A percentile compares a stretch with the other conserved stretches of the same genome.
Conservation (phyloP, 64 coral and sea anemone genomes). For the Actinia equina region DNA sequence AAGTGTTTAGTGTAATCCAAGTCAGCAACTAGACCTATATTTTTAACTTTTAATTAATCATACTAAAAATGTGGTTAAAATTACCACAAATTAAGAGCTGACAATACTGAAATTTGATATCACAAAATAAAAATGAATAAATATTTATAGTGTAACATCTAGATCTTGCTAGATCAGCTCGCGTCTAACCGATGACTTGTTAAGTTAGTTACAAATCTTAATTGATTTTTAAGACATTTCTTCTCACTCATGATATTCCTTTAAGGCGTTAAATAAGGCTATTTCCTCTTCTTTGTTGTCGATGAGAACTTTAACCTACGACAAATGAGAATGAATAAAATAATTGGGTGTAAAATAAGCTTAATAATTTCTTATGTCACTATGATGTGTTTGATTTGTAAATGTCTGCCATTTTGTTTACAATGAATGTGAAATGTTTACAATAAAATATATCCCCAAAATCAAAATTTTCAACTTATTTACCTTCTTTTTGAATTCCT, state of each 20-base stretch:
- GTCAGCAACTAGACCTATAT: too few relatives aligned
- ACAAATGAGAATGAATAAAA: not conserved
- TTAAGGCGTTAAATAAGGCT: conserved; percentile 72
- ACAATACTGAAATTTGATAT: too few relatives aligned
- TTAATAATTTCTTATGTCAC: too few relatives aligned
- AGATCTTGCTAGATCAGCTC: too few relatives aligned
- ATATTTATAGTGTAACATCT: too few relatives aligned
- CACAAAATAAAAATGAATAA: too few relatives aligned
- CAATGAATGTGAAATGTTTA: not conserved
- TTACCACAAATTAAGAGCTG: too few relatives aligned
- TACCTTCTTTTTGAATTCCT: conserved; percentile 95
- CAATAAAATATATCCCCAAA: not conserved
- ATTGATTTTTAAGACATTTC: not conserved
- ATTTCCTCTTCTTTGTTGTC: conserved; percentile 75
- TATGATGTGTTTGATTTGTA: too few relatives aligned
- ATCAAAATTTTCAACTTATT: not conserved
- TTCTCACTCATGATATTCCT: conserved; percentile 73
- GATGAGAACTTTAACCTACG: conserved; percentile 74
- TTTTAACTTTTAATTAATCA: too few relatives aligned
- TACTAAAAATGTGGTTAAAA: too few relatives aligned
- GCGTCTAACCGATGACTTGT: not conserved
- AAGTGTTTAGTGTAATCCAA: too few relatives aligned
- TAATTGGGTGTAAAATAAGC: not conserved
- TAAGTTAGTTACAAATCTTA: too few relatives aligned
- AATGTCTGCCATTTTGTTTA: not conserved